phyloP scores from a whole-genome alignment of 2,888 invertebrate genomes.

The Cybosia mesomella region DNA sequence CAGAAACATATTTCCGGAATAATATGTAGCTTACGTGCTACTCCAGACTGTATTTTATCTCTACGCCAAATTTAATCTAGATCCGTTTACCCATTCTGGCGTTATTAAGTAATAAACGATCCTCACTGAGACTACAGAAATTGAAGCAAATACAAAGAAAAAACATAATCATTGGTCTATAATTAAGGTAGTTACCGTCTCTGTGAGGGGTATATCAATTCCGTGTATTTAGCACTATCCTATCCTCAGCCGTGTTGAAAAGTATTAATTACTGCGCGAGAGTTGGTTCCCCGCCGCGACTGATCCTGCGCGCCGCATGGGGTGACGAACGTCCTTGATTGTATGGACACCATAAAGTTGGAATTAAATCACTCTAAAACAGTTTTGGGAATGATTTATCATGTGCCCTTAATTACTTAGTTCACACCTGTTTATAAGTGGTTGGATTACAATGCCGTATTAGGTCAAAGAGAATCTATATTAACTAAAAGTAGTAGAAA shows the following conservation, averaged over 20 bases:
- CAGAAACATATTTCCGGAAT: too few relatives aligned
- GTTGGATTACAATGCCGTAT: slow-evolving; percentile 3
- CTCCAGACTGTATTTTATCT: neutral
- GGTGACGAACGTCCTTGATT: slow-evolving; percentile 58
- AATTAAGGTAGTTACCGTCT: slow-evolving; percentile 65
- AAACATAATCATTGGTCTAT: slow-evolving; percentile 50
- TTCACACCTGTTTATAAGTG: slow-evolving; percentile 45
- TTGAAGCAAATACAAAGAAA: slow-evolving; percentile 30
- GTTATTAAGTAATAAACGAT: neutral
- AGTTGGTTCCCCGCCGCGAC: slow-evolving; percentile 66
- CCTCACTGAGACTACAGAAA: slow-evolving; percentile 36
- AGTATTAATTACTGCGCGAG: slow-evolving; percentile 71
- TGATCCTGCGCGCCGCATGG: slow-evolving; percentile 68
- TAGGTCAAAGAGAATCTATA: neutral
- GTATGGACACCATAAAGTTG: slow-evolving; percentile 53
- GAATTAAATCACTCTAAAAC: slow-evolving; percentile 18
- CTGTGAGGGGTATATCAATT: slow-evolving; percentile 64
- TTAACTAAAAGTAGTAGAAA: neutral
- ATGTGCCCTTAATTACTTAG: slow-evolving; percentile 29
- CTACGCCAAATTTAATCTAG: neutral
- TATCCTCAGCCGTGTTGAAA: slow-evolving; percentile 57
- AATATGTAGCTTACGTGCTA: too few relatives aligned
- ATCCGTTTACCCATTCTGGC: neutral
- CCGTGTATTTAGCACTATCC: slow-evolving; percentile 61
- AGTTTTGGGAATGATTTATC: slow-evolving; percentile 29